Percentiles rank a stretch among this genome's conserved stretches.
Evolutionary conservation across 2,113 vertebrate species (phyloP).

Genomic region (Brienomyrus longianalis): DNA sequence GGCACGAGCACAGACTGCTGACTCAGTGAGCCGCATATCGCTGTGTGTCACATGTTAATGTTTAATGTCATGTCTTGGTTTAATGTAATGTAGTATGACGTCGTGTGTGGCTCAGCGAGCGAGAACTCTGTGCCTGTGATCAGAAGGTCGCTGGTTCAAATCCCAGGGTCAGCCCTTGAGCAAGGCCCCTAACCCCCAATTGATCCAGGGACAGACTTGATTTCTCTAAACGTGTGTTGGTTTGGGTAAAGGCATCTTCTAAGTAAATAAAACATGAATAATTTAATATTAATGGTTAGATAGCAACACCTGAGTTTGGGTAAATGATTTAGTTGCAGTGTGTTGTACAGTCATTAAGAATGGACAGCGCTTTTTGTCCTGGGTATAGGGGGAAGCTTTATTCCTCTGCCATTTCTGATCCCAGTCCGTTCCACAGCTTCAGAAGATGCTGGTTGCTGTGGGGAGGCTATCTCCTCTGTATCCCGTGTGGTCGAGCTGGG

Average conservation of each 20-base stretch:
- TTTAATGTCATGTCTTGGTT: background rate
- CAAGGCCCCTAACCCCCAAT: background rate
- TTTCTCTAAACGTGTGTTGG: background rate
- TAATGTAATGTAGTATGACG: background rate
- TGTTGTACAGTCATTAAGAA: background rate
- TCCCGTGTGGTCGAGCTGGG: conserved; percentile 48
- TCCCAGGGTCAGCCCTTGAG: background rate
- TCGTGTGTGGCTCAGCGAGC: background rate
- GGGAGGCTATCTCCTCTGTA: conserved; percentile 32
- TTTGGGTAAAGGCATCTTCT: background rate
- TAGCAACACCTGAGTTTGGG: background rate
- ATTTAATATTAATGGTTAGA: background rate
- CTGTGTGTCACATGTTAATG: background rate
- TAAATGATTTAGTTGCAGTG: background rate
- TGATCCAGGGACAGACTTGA: background rate
- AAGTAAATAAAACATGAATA: background rate
- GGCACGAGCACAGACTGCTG: background rate
- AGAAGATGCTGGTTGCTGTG: background rate
- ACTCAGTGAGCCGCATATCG: background rate
- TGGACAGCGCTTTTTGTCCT: background rate
- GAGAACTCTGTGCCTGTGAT: background rate
- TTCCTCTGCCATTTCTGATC: background rate
- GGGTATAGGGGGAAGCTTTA: background rate
- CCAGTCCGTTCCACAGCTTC: background rate
- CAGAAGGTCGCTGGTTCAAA: background rate